Percentiles rank a stretch among this genome's conserved stretches.
Conservation (phyloP, 2,797 vertebrate species). For the Sebastes itinus region DNA sequence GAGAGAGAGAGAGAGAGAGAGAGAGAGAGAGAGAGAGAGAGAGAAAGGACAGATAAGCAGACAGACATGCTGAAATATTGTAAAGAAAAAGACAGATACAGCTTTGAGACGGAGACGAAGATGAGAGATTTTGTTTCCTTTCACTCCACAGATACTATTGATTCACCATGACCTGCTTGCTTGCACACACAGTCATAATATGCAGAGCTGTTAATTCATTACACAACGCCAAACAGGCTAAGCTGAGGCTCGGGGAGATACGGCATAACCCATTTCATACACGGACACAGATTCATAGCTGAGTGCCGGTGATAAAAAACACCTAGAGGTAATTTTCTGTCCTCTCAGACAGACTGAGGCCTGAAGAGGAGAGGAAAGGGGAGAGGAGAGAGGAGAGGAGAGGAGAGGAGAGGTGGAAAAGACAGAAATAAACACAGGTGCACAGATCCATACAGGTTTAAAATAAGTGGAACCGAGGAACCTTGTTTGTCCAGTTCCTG, state of each 20-base stretch:
- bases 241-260: slow-evolving; percentile 14
- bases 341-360: slow-evolving; percentile 31
- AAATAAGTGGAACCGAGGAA: slow-evolving; percentile 30
- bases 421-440: slow-evolving; percentile 15
- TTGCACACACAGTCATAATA: slow-evolving; percentile 35
- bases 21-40: not conserved
- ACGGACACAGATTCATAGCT: slow-evolving; percentile 14
- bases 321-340: slow-evolving; percentile 27
- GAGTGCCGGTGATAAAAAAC: slow-evolving; percentile 28
- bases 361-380: not conserved
- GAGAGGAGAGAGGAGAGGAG: not conserved
- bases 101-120: slow-evolving; percentile 29
- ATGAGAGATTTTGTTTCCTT: slow-evolving; percentile 45
- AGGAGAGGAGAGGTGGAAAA: not conserved
- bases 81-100: slow-evolving; percentile 23
- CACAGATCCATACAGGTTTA: slow-evolving; percentile 32
- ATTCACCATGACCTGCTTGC: slow-evolving; percentile 50
- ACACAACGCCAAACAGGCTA: slow-evolving; percentile 1
- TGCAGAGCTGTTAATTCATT: slow-evolving; percentile 36
- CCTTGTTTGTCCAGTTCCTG: slow-evolving; percentile 46
- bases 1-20: not conserved
- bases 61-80: slow-evolving; percentile 19
- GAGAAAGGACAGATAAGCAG: not conserved
- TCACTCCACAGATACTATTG: slow-evolving; percentile 46
- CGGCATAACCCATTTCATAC: slow-evolving; percentile 35